phyloP scores from a whole-genome alignment of 2,113 vertebrate species.

The Pyxicephalus adspersus region DNA sequence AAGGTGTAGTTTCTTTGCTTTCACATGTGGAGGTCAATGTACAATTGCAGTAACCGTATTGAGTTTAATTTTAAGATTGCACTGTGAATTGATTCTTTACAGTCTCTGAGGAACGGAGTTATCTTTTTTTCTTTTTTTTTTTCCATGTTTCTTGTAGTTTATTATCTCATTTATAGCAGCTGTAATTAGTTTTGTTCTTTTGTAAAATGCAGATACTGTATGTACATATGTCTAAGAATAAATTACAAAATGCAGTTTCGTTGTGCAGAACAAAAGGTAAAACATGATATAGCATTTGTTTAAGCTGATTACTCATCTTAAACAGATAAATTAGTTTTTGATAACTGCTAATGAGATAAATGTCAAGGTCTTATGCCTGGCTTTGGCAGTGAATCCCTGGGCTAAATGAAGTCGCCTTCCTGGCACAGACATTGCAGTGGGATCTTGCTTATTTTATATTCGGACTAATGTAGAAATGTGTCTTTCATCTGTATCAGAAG shows the following conservation, averaged over 20 bases:
- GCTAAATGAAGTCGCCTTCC: no score
- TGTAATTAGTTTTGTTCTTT: background rate
- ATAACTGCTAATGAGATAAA: no score
- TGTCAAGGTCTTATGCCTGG: no score
- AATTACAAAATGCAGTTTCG: background rate
- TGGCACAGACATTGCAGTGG: no score
- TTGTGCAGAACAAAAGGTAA: background rate
- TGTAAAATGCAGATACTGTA: background rate
- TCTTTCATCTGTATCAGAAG: no score
- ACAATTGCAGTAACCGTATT: background rate
- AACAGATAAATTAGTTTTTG: no score
- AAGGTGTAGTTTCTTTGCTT: constrained; percentile 82
- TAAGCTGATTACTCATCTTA: no score
- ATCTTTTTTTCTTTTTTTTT: background rate
- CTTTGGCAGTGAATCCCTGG: no score
- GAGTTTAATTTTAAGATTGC: background rate
- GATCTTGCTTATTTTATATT: no score
- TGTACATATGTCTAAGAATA: background rate
- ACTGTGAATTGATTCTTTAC: background rate
- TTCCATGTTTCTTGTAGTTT: background rate
- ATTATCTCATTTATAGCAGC: background rate
- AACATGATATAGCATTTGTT: no score
- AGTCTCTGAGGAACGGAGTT: background rate
- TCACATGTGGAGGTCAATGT: constrained; percentile 64
- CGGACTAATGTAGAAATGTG: no score